phyloP scores from a whole-genome alignment of 1,140 invertebrate genomes.

The Trachymyrmex cornetzi region DNA sequence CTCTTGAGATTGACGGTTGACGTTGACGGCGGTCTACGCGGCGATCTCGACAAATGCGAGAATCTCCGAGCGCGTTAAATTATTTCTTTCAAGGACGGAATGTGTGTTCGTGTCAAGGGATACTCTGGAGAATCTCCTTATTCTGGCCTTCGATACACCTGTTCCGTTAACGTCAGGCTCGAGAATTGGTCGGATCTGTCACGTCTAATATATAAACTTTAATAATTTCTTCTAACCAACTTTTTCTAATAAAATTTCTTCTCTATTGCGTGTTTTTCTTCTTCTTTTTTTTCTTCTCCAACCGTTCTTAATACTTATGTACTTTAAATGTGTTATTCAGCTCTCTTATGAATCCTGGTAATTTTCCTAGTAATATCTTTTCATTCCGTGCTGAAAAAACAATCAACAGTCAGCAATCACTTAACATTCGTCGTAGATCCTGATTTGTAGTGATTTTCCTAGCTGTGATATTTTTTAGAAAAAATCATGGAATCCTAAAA shows the following conservation, averaged over 20 bases:
- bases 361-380: background rate
- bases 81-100: constrained; percentile 30
- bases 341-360: background rate
- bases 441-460: background rate
- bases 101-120: background rate
- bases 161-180: background rate
- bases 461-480: background rate
- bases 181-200: background rate
- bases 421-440: background rate
- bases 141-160: background rate
- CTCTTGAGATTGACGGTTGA: background rate
- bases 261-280: background rate
- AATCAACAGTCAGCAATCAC: background rate
- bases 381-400: background rate
- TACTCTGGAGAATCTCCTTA: background rate
- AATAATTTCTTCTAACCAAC: background rate
- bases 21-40: background rate
- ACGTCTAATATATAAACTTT: background rate
- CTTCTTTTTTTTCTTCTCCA: background rate
- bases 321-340: background rate
- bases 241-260: background rate
- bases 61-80: background rate
- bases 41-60: background rate
- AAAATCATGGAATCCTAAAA: background rate
- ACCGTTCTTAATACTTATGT: background rate